Base-by-base conservation (phyloP, 2,888 invertebrate species). In the Phoenoteleia sp. region DNA sequence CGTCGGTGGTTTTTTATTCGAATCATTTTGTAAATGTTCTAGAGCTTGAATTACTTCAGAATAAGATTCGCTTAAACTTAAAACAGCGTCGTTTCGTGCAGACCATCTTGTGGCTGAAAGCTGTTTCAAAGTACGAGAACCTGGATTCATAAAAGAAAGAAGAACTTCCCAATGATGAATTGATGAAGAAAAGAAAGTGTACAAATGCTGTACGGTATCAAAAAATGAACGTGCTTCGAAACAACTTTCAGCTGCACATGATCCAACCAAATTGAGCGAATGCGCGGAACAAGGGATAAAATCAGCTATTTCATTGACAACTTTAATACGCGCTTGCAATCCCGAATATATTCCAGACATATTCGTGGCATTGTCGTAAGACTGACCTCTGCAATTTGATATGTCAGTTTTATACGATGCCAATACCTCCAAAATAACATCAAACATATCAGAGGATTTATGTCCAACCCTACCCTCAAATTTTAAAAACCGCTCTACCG, bases 201-300 rank as follows among this genome's bases (percentile, higher is more conserved):
- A 90, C 21, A 89, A 56, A 72, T 85, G 71, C 82, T 90, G 79
- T 17, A 89, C 49, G 19, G 89, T 81, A 54, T 72, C 54, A 82
- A 89, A 88, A 72, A 87, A 88, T 47, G 42, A 58, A 27, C 79
- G 52, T 62, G 87, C 87, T 75, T 86, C 77, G 58, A 72, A 49
- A 77, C 88, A 89, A 79, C 86, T 87, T 66, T 90, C 88, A 54
- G 87, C 89, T 74, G 88, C 89, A 67, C 56, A 81, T 54, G 66
- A 81, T 45, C 81, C 87, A 25, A 89, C 85, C 76, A 90, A 81
- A 85, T 90, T 89, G 33, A 89, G 71, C 11, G 89, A 88, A 84
- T 89, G 89, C n/a, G 56, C 72, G 0, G 64, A 64, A 23, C 71
- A 71, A 56, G 89, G 89, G 17, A 88, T 83, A 67, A 81, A 89